Conservation (phyloP, 2,888 invertebrate genomes). For the Scaptodrosophila latifasciaeformis region DNA sequence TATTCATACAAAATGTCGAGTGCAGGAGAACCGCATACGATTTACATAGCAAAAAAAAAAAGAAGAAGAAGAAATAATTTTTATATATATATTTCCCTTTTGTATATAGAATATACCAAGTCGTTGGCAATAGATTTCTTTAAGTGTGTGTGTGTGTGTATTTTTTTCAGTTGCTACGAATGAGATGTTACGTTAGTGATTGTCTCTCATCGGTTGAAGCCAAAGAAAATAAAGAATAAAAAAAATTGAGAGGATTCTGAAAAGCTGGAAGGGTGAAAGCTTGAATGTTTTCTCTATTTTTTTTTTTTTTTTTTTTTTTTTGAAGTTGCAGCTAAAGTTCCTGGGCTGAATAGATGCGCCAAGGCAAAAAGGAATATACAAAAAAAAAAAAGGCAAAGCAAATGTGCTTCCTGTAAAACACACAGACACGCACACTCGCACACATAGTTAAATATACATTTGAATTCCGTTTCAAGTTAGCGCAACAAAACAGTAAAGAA, state of each 20-base stretch:
- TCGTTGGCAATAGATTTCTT: constrained; percentile 28
- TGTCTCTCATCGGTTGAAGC: constrained; percentile 34
- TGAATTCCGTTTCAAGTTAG: constrained; percentile 66
- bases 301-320: constrained; percentile 17
- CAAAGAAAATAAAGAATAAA: no score
- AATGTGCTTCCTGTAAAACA: constrained; percentile 31
- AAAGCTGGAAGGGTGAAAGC: no score
- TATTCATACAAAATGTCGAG: not conserved
- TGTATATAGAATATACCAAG: constrained; percentile 31
- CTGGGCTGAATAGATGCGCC: constrained; percentile 27
- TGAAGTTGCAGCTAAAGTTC: constrained; percentile 39
- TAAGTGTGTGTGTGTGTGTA: constrained; percentile 15
- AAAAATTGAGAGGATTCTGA: no score
- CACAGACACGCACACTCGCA: constrained; percentile 14
- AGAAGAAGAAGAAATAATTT: not conserved
- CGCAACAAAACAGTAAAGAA: constrained; percentile 26
- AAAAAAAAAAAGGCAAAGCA: constrained; percentile 32
- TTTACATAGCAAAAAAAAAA: constrained; percentile 56
- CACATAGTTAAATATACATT: constrained; percentile 54
- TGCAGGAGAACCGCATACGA: constrained; percentile 45
- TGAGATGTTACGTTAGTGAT: constrained; percentile 59
- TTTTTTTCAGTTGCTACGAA: constrained; percentile 30
- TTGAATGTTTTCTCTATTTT: no score
- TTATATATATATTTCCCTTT: no score
- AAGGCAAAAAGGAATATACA: constrained; percentile 13